Base-by-base conservation (phyloP, 2,888 invertebrate genomes). In the Lagria hirta region DNA sequence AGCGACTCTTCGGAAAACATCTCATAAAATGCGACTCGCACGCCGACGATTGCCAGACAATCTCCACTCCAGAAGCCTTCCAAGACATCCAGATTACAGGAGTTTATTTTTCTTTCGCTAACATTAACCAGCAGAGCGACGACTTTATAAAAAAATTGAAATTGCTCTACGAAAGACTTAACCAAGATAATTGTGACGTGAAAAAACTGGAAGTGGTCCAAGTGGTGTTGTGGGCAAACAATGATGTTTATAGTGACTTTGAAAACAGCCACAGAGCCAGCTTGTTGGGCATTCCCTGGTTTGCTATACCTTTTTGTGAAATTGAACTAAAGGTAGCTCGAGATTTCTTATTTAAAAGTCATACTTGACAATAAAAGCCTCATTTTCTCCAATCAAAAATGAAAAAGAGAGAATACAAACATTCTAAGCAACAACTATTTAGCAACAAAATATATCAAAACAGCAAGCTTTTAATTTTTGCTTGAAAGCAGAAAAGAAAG, bases 321-420 rank as follows among this genome's bases (percentile, higher is more conserved):
- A 82, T 83, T 36, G 83, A 84, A 54, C 77, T 81, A 12, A 84
- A 84, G 80, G 85, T 83, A 67, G n/a, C n/a, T n/a, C n/a, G n/a
- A n/a, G n/a, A n/a, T n/a, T n/a, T n/a, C n/a, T n/a, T n/a, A n/a
- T n/a, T n/a, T n/a, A n/a, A n/a, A n/a, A n/a, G n/a, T n/a, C n/a
- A n/a, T n/a, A n/a, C n/a, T n/a, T n/a, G n/a, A n/a, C n/a, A n/a
- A n/a, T n/a, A n/a, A n/a, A n/a, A n/a, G n/a, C n/a, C n/a, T n/a
- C n/a, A n/a, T n/a, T n/a, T n/a, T n/a, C n/a, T n/a, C n/a, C n/a
- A n/a, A n/a, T n/a, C n/a, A n/a, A n/a, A n/a, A n/a, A n/a, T n/a
- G n/a, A n/a, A n/a, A n/a, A n/a, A n/a, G n/a, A n/a, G n/a, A n/a
- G n/a, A n/a, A n/a, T n/a, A n/a, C n/a, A n/a, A n/a, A n/a, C n/a